Evolutionary conservation across 2,888 invertebrate species (phyloP).

Genomic region (Portevinia maculata): DNA sequence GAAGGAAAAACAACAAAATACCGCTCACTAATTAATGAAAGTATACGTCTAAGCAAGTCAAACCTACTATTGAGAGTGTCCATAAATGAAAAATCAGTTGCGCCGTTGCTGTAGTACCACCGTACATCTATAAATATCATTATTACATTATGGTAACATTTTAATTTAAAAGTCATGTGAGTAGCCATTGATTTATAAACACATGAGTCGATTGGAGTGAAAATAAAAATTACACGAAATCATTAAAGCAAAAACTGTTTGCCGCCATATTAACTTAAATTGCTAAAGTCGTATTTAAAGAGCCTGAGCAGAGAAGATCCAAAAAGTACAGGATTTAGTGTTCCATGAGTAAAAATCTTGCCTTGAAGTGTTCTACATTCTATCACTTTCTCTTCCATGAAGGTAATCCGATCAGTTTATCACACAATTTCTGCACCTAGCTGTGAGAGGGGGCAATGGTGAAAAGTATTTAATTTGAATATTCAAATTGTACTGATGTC

Average conservation of each 20-base stretch:
- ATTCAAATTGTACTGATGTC: too few relatives aligned
- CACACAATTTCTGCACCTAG: too few relatives aligned
- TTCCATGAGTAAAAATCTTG: too few relatives aligned
- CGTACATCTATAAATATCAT: constrained; percentile 37
- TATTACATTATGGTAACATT: constrained; percentile 58
- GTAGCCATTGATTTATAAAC: neutral
- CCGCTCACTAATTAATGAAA: constrained; percentile 23
- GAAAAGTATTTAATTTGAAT: too few relatives aligned
- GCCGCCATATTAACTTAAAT: constrained; percentile 47
- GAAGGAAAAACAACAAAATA: constrained; percentile 8
- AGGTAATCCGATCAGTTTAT: too few relatives aligned
- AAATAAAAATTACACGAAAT: constrained; percentile 6
- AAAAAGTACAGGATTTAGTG: too few relatives aligned
- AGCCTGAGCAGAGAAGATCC: too few relatives aligned
- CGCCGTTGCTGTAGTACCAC: constrained; percentile 17
- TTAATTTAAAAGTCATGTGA: constrained; percentile 56
- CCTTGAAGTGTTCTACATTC: too few relatives aligned
- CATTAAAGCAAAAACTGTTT: constrained; percentile 14
- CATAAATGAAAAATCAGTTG: constrained; percentile 30
- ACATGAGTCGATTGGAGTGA: neutral
- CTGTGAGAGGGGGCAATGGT: too few relatives aligned
- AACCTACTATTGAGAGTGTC: neutral
- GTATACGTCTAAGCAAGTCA: constrained; percentile 30
- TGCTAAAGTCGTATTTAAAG: too few relatives aligned
- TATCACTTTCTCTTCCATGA: too few relatives aligned